Percentiles rank a stretch among this genome's conserved stretches.
phyloP scores from a whole-genome alignment of 2,888 invertebrate species.

The Flabesymbios commensalis region DNA sequence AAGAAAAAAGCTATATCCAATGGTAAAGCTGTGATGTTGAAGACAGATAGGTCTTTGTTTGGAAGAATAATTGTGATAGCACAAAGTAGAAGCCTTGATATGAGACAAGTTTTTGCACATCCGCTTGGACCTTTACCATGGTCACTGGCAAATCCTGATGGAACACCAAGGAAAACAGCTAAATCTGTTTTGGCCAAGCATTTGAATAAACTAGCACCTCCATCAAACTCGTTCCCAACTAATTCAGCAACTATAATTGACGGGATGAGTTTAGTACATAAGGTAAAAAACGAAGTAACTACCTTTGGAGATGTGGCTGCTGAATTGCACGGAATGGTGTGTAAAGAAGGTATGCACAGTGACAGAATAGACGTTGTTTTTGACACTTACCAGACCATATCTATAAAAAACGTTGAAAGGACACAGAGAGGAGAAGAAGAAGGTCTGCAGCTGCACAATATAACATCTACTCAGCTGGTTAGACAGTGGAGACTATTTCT shows the following conservation, averaged over 20 bases:
- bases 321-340: constrained; percentile 5
- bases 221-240: constrained; percentile 16
- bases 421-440: neutral
- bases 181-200: constrained; percentile 24
- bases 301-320: constrained; percentile 22
- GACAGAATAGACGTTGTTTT: constrained; percentile 29
- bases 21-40: no score
- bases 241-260: constrained; percentile 24
- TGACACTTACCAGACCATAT: constrained; percentile 25
- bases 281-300: constrained; percentile 17
- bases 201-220: constrained; percentile 11
- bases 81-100: neutral
- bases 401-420: constrained; percentile 28
- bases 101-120: constrained; percentile 19
- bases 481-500: constrained; percentile 10
- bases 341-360: constrained; percentile 15
- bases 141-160: constrained; percentile 27
- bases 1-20: no score
- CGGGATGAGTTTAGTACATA: constrained; percentile 27
- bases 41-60: no score
- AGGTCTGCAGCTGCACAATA: neutral
- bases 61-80: neutral
- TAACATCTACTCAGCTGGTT: neutral
- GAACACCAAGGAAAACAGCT: constrained; percentile 25
- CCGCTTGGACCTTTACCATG: constrained; percentile 28